These are phyloP conservation scores for Omphaloscelis lunosa DNA, from an alignment of 2,888 invertebrate genomes.

Conservation along the genomic window DNA sequence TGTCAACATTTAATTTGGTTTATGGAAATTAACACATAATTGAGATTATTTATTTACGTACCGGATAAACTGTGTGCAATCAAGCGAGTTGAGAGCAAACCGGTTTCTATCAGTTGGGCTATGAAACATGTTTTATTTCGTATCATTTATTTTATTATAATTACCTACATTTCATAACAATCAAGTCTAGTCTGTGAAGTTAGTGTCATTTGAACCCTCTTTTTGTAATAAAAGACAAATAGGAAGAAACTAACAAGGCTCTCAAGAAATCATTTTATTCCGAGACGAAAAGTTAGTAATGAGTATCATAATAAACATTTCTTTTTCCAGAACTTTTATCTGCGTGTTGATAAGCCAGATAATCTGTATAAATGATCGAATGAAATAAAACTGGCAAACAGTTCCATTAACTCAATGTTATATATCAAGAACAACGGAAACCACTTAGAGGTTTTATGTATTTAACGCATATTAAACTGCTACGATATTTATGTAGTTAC, in stretches of 20 bases:
- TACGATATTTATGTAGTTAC: neutral
- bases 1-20: conserved; percentile 3
- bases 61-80: neutral
- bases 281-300: conserved; percentile 36
- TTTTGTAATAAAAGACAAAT: conserved; percentile 31
- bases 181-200: neutral
- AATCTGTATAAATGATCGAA: conserved; percentile 17
- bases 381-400: neutral
- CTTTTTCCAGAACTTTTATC: conserved; percentile 19
- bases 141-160: conserved; percentile 4
- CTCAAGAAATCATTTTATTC: conserved; percentile 30
- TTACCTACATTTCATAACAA: no score
- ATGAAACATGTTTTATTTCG: neutral
- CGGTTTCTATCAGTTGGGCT: neutral
- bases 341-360: conserved; percentile 3
- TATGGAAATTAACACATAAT: neutral
- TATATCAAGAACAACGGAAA: neutral
- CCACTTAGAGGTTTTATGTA: neutral
- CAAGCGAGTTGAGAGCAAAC: neutral
- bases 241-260: conserved; percentile 48
- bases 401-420: neutral
- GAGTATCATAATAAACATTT: conserved; percentile 27
- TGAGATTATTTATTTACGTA: neutral
- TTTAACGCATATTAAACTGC: neutral
- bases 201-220: conserved; percentile 12